Evolutionary conservation across 2,113 vertebrate species (phyloP).

Genomic region (Sturnira hondurensis): DNA sequence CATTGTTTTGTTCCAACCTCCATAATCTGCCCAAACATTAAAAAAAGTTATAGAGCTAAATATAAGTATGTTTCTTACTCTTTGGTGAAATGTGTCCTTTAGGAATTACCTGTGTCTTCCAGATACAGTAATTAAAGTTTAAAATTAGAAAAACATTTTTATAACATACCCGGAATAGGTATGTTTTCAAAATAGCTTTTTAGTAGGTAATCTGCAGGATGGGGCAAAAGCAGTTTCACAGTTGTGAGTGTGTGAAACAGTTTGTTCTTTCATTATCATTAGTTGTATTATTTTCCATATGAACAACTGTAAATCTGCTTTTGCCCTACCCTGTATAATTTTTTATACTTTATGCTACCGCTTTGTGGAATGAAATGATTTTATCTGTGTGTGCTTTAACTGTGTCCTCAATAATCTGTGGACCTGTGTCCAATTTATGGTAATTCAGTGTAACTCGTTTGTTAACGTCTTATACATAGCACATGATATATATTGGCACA

Average conservation of each 20-base stretch:
- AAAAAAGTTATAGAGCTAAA: neutral
- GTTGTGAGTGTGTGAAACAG: neutral
- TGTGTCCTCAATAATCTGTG: neutral
- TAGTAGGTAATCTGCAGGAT: neutral
- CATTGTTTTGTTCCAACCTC: neutral
- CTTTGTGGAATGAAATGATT: constrained; percentile 25
- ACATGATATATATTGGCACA: neutral
- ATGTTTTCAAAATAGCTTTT: neutral
- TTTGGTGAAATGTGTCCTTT: neutral
- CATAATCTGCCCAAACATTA: neutral
- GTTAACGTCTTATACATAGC: neutral
- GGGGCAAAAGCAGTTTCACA: neutral
- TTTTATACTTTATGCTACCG: constrained; percentile 28
- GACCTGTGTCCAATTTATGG: neutral
- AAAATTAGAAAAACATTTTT: constrained; percentile 31
- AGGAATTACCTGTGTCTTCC: neutral
- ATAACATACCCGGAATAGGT: neutral
- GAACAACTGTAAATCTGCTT: neutral
- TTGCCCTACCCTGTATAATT: neutral
- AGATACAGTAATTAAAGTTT: constrained; percentile 29
- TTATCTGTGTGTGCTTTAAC: neutral
- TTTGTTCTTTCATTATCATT: neutral
- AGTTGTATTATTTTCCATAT: neutral
- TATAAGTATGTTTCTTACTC: neutral
- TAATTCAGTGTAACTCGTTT: neutral